Percentiles rank a stretch among this genome's conserved stretches.
These are phyloP conservation scores for Nephrotoma appendiculata DNA, from an alignment of 2,888 invertebrate species.

Conservation along the genomic window DNA sequence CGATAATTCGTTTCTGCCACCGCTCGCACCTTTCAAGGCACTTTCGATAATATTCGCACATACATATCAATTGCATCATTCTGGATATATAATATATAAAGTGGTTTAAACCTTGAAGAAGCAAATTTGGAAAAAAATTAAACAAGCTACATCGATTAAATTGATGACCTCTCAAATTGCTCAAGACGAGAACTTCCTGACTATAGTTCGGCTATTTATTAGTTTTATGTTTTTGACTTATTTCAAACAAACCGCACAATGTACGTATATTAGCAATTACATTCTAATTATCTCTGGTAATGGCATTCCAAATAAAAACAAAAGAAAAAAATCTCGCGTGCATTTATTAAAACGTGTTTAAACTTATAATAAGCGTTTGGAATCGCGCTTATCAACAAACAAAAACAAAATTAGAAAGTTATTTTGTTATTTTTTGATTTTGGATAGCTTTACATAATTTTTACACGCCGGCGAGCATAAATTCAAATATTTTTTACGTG, in stretches of 20 bases:
- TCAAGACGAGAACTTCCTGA: neutral
- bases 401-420: neutral
- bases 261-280: neutral
- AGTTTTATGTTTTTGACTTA: neutral
- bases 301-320: neutral
- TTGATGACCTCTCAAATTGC: neutral
- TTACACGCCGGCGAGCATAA: neutral
- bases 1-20: neutral
- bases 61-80: neutral
- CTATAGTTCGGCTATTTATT: neutral
- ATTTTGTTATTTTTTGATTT: neutral
- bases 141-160: neutral
- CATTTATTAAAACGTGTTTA: neutral
- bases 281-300: neutral
- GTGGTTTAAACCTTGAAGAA: neutral
- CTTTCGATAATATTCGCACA: neutral
- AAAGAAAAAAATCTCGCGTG: neutral
- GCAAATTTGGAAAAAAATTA: neutral
- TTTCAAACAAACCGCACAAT: too few species aligned
- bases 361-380: neutral
- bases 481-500: neutral
- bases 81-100: neutral
- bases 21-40: neutral
- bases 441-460: neutral
- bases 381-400: neutral